Percentiles rank a stretch among this genome's conserved stretches.
These are phyloP conservation scores for Eubucco bourcierii DNA, from an alignment of 2,113 vertebrate species.

Conservation along the genomic window DNA sequence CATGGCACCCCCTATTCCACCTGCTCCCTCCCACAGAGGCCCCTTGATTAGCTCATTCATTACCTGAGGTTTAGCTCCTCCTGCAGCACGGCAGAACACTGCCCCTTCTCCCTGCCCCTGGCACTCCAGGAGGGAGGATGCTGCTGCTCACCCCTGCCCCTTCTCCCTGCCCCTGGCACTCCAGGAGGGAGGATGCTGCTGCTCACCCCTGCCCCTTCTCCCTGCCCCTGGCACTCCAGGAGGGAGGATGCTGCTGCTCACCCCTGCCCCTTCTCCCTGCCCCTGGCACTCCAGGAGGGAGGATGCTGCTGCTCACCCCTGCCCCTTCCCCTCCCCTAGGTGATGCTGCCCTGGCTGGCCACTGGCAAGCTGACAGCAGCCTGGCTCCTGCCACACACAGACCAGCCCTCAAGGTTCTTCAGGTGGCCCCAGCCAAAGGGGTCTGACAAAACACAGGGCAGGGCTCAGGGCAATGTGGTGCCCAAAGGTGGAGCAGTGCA, in stretches of 20 bases:
- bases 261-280: background rate
- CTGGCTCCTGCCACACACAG: rapidly evolving
- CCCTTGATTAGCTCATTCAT: background rate
- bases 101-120: background rate
- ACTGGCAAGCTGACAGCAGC: background rate
- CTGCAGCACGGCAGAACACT: background rate
- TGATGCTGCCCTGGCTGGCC: background rate
- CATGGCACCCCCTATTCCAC: rapidly evolving
- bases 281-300: background rate
- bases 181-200: background rate
- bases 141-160: rapidly evolving
- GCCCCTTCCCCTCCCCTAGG: background rate
- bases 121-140: background rate
- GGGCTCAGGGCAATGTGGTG: rapidly evolving
- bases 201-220: background rate
- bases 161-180: background rate
- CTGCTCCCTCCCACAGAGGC: background rate
- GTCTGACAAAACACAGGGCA: rapidly evolving
- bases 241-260: background rate
- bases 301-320: rapidly evolving
- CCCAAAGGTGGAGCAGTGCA: rapidly evolving
- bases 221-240: background rate
- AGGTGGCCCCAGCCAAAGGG: background rate
- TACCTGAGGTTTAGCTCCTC: background rate
- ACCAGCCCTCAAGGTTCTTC: background rate